Evolutionary conservation across 2,113 vertebrate genomes (phyloP), one percentile per base, ranked within the genome.

Genomic region (Riparia riparia): DNA sequence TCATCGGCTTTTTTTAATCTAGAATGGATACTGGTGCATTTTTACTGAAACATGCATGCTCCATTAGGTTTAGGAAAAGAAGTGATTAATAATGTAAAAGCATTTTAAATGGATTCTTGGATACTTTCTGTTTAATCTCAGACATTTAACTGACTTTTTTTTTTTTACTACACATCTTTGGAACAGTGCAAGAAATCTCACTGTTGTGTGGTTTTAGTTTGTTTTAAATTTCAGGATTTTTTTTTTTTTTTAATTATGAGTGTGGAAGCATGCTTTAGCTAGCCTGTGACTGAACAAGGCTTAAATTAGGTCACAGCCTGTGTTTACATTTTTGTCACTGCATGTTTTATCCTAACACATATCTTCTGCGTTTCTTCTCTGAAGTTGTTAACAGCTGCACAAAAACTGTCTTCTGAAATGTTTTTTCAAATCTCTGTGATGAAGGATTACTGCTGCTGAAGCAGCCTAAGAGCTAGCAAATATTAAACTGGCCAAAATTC

Each of bases 271-370:
- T 66, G 26, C 21, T 86, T 90, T 53, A 80, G 71, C 26, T 80
- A 92, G 24, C 44, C 54, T 4, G 0, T 71, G 41, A 69, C 66
- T 65, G 76, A 89, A 14, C 15, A 72, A 66, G n/a, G n/a, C 41
- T 77, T 73, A 83, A 90, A 69, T 77, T 80, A 71, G 74, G n/a
- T 41, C 32, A 17, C n/a, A 83, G 68, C 16, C 64, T 77, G 16
- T 64, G 68, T 96, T 95, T 80, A 89, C 47, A 42, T 86, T 89
- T 94, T 95, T 88, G 54, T 77, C 80, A 51, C 58, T 53, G 19
- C 5, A 0, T 86, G 20, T 91, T 82, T 93, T 86, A 66, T 63
- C 39, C 51, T 61, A 80, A 21, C 56, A 32, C 20, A 3, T 65
- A 78, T 63, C 51, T 93, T 89, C 21, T 63, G 32, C 11, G 0